phyloP scores from a whole-genome alignment of 2,888 invertebrate species.

The Drosophila subsilvestris region DNA sequence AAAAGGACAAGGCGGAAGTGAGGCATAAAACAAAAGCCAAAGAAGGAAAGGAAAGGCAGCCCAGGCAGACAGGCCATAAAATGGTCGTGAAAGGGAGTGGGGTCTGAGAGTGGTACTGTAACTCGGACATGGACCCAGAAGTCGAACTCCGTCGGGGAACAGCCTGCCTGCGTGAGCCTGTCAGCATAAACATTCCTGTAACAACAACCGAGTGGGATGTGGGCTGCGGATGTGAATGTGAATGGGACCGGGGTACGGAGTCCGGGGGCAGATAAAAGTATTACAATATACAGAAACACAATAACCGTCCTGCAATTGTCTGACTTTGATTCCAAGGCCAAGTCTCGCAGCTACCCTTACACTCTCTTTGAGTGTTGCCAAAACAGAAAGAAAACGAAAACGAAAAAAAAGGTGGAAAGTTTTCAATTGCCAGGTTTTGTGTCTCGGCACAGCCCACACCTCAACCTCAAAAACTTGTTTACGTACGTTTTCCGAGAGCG shows the following conservation, averaged over 20 bases:
- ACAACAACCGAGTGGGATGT: slow-evolving; percentile 18
- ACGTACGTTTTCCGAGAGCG: slow-evolving; percentile 31
- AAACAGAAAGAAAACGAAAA: not conserved
- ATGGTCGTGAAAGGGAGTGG: slow-evolving; percentile 22
- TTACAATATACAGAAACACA: slow-evolving; percentile 20
- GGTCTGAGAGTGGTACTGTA: not conserved
- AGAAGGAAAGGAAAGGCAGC: slow-evolving; percentile 17
- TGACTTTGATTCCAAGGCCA: slow-evolving; percentile 29
- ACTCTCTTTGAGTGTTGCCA: slow-evolving; percentile 36
- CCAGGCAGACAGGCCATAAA: slow-evolving; percentile 38
- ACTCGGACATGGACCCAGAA: slow-evolving; percentile 33
- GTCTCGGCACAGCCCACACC: slow-evolving; percentile 20
- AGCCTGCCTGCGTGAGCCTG: slow-evolving; percentile 31
- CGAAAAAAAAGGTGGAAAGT: slow-evolving; percentile 41
- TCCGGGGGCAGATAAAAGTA: slow-evolving; percentile 1
- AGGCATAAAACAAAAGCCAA: slow-evolving; percentile 40
- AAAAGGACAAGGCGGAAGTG: slow-evolving; percentile 26
- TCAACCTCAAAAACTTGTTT: slow-evolving; percentile 29
- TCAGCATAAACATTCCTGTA: slow-evolving; percentile 41
- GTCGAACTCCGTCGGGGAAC: slow-evolving; percentile 5
- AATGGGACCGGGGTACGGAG: not conserved
- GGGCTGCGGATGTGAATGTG: not conserved
- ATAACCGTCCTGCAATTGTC: slow-evolving; percentile 56
- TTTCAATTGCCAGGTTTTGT: slow-evolving; percentile 53
- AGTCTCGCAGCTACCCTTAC: slow-evolving; percentile 13